Evolutionary conservation across 2,797 vertebrate genomes (phyloP).

Genomic region (Paratrypauchen microcephalus): DNA sequence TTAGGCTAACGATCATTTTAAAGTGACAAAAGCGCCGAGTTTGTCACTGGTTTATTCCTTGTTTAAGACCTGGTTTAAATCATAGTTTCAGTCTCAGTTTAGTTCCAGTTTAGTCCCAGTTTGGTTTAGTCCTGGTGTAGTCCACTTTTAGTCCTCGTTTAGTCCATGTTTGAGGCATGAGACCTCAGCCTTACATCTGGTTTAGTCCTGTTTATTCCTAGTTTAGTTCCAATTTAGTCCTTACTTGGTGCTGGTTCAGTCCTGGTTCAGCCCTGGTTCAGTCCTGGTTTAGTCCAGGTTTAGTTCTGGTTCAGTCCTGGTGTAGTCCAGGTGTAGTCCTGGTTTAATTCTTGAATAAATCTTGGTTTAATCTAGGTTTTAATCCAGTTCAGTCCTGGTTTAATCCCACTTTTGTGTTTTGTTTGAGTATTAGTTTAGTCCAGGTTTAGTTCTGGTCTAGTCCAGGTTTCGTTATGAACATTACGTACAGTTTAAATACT

Average conservation of each 20-base stretch:
- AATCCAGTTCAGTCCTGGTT: not conserved
- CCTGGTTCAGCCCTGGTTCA: too few relatives aligned
- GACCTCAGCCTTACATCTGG: too few relatives aligned
- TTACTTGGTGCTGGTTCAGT: not conserved
- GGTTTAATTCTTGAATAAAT: not conserved
- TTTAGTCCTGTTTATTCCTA: too few relatives aligned
- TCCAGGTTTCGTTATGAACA: too few relatives aligned
- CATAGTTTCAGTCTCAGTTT: not conserved
- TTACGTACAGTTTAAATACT: not conserved
- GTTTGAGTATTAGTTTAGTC: not conserved
- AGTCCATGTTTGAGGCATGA: too few relatives aligned
- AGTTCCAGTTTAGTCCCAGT: not conserved
- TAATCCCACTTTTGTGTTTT: not conserved
- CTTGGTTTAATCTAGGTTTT: not conserved
- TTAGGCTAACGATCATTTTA: slow-evolving; percentile 63
- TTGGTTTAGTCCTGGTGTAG: not conserved
- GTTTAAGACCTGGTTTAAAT: too few relatives aligned
- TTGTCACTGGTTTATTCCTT: not conserved
- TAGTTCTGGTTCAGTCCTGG: too few relatives aligned
- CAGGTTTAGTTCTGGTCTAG: not conserved
- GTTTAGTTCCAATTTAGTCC: not conserved
- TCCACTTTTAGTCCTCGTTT: not conserved
- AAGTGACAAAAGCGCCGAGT: slow-evolving; percentile 62
- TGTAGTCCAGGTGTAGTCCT: not conserved
- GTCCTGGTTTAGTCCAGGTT: too few relatives aligned